A percentile compares a stretch with the other conserved stretches of the same genome.
These are phyloP conservation scores for Actinostola sp. DNA, from an alignment of 92 coral and sea anemone species.

Conservation along the genomic window DNA sequence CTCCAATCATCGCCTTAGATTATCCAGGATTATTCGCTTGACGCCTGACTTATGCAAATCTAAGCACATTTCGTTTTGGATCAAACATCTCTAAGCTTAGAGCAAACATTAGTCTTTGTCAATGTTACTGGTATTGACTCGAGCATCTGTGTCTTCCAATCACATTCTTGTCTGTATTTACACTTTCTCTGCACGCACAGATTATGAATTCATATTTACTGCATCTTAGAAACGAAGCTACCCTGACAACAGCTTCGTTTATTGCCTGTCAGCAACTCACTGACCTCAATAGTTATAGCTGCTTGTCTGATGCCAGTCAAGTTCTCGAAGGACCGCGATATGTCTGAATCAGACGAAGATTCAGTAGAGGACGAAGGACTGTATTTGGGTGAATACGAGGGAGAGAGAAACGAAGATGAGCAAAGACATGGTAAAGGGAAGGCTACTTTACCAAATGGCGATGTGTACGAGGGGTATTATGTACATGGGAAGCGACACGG, in stretches of 20 bases:
- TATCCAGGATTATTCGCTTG: not conserved
- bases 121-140: conserved; percentile 34
- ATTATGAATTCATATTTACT: conserved; percentile 23
- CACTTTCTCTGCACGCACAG: conserved; percentile 17
- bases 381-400: conserved; percentile 96
- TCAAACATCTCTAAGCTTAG: conserved; percentile 17
- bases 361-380: conserved; percentile 83
- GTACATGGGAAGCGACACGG: conserved; percentile 93
- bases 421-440: conserved; percentile 97
- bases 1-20: not conserved
- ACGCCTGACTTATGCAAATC: conserved; percentile 29
- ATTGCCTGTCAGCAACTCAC: not conserved
- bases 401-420: conserved; percentile 89
- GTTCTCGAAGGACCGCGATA: conserved; percentile 30
- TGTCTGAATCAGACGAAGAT: conserved; percentile 95
- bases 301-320: conserved; percentile 30
- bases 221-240: conserved; percentile 40
- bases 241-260: conserved; percentile 19
- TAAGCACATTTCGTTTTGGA: not conserved
- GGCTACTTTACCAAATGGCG: conserved; percentile 96
- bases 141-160: conserved; percentile 23
- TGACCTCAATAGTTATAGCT: too few relatives aligned
- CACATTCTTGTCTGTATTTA: conserved; percentile 22
- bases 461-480: conserved; percentile 88
- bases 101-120: conserved; percentile 6